Percentiles rank a stretch among this genome's conserved stretches.
These are phyloP conservation scores for Phycodurus eques DNA, from an alignment of 2,113 vertebrate genomes.

Conservation along the genomic window DNA sequence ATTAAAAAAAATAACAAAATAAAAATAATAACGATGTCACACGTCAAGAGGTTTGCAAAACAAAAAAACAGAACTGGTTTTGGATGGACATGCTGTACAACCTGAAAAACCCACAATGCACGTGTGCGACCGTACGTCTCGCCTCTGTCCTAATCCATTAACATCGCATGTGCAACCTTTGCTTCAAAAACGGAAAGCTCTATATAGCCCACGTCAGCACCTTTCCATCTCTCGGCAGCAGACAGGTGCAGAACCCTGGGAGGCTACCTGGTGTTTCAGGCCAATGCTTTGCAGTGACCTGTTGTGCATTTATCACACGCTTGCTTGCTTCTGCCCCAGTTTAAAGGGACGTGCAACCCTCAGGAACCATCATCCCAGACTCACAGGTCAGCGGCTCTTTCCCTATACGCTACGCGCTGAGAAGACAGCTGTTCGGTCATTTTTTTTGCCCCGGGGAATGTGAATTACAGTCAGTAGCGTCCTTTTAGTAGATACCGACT, in stretches of 20 bases:
- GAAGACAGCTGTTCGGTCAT: conserved; percentile 48
- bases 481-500: not conserved
- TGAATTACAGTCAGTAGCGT: conserved; percentile 28
- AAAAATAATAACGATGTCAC: not conserved
- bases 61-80: not conserved
- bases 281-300: conserved; percentile 52
- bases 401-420: conserved; percentile 40
- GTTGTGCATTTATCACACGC: conserved; percentile 57
- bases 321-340: conserved; percentile 53
- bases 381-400: conserved; percentile 52
- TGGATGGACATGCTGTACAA: not conserved
- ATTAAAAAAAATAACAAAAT: not conserved
- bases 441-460: conserved; percentile 10
- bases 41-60: not conserved
- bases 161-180: conserved; percentile 2
- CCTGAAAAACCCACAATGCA: not conserved
- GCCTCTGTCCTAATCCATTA: conserved; percentile 6
- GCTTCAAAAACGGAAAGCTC: conserved; percentile 30
- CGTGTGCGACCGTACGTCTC: not conserved
- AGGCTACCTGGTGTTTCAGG: conserved; percentile 59
- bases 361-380: conserved; percentile 47
- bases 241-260: conserved; percentile 50
- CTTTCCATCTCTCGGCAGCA: conserved; percentile 44
- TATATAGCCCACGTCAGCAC: conserved; percentile 42
- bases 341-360: conserved; percentile 45